Evolutionary conservation across 2,888 invertebrate genomes (phyloP).

Genomic region (Xylota segnis): DNA sequence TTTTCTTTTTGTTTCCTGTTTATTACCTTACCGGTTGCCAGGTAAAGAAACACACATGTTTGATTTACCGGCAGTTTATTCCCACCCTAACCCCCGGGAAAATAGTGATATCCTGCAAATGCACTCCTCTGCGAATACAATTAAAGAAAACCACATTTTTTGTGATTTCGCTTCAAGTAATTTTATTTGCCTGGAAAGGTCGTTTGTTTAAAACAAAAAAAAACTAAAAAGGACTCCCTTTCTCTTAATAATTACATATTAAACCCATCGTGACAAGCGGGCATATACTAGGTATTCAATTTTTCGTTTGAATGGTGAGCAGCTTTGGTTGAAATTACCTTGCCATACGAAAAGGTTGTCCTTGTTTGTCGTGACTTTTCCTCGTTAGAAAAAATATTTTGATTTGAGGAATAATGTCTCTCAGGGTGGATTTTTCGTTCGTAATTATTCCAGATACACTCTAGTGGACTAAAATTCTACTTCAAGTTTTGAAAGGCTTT

Average conservation of each 20-base stretch:
- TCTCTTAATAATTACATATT: conserved; percentile 38
- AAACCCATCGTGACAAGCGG: conserved; percentile 57
- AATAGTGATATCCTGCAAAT: not conserved
- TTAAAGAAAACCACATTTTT: not conserved
- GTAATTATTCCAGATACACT: conserved; percentile 52
- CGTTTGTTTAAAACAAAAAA: conserved; percentile 6
- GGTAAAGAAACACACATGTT: not conserved
- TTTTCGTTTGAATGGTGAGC: conserved; percentile 15
- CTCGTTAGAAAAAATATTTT: conserved; percentile 67
- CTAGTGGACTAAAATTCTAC: conserved; percentile 27
- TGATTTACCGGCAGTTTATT: not conserved
- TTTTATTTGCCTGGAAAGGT: conserved; percentile 5
- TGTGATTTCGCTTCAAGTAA: not conserved
- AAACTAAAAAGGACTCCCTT: not conserved
- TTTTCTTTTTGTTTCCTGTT: not conserved
- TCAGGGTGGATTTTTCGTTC: conserved; percentile 55
- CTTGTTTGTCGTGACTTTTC: conserved; percentile 71
- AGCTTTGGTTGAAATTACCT: conserved; percentile 15
- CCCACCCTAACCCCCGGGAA: conserved; percentile 11
- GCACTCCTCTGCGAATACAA: not conserved
- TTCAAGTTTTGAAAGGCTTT: not conserved
- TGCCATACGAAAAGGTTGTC: not conserved
- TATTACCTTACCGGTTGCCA: no score
- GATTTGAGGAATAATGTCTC: conserved; percentile 67
- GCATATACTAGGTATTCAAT: conserved; percentile 43